Conservation (phyloP, 2,797 vertebrate genomes). For the Spinibarbus caldwelli region DNA sequence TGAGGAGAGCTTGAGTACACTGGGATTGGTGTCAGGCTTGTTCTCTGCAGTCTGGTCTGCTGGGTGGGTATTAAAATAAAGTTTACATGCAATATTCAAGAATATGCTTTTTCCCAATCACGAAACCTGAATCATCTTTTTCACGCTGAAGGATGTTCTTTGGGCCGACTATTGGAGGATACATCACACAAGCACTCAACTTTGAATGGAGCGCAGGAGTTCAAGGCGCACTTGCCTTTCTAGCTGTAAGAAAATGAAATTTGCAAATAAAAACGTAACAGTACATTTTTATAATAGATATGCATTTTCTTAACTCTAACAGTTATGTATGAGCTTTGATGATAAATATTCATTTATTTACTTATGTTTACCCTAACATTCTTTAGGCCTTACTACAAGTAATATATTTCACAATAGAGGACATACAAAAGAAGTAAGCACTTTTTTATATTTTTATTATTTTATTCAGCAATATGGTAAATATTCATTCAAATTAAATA, state of each 20-base stretch:
- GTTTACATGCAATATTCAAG: neutral
- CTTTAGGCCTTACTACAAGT: constrained; percentile 72
- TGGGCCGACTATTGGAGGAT: constrained; percentile 76
- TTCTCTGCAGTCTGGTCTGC: constrained; percentile 87
- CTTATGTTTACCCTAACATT: constrained; percentile 29
- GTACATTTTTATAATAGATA: neutral
- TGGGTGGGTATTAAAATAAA: constrained; percentile 81
- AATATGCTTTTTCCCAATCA: neutral
- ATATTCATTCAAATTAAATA: neutral
- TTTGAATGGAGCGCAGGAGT: constrained; percentile 78
- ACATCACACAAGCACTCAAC: constrained; percentile 74
- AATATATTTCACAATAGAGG: constrained; percentile 60
- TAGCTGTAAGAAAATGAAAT: constrained; percentile 71
- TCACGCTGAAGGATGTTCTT: constrained; percentile 76
- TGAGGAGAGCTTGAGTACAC: constrained; percentile 88
- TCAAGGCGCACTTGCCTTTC: constrained; percentile 71
- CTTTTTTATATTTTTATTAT: neutral
- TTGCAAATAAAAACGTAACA: neutral
- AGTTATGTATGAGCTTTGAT: neutral
- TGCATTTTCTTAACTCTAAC: neutral
- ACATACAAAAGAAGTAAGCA: constrained; percentile 67
- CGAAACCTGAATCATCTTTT: constrained; percentile 6
- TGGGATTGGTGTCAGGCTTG: constrained; percentile 93
- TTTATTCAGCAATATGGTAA: neutral
- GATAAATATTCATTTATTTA: neutral